Percentiles rank a stretch among this genome's conserved stretches.
phyloP scores from a whole-genome alignment of 2,113 vertebrate species.

The Eptesicus fuscus region DNA sequence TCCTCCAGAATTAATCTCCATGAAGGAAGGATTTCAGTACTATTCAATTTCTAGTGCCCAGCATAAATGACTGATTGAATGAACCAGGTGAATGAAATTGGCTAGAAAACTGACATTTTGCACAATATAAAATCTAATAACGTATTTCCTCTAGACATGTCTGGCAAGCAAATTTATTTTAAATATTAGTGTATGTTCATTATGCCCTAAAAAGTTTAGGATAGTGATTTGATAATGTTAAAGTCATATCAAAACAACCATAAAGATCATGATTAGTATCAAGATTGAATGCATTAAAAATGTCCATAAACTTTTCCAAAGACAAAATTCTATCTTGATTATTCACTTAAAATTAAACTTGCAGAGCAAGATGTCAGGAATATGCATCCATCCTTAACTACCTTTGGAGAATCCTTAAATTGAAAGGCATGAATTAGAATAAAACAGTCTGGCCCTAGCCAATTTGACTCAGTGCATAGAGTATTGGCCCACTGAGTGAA shows the following conservation, averaged over 20 bases:
- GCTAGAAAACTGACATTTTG: slow-evolving; percentile 1
- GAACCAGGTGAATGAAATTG: neutral
- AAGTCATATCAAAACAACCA: slow-evolving; percentile 23
- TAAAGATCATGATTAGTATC: neutral
- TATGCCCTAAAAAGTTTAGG: neutral
- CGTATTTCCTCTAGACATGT: neutral
- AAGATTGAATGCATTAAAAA: neutral
- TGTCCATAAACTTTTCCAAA: neutral
- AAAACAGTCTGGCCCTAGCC: neutral
- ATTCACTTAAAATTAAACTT: neutral
- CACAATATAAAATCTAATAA: neutral
- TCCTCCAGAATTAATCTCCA: slow-evolving; percentile 18
- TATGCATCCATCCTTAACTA: neutral
- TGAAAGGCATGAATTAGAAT: neutral
- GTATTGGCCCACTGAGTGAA: too few relatives aligned
- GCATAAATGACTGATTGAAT: neutral
- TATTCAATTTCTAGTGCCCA: neutral
- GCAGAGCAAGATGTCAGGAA: neutral
- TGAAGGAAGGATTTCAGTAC: neutral
- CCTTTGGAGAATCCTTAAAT: slow-evolving; percentile 17
- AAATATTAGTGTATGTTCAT: slow-evolving; percentile 7
- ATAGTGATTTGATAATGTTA: slow-evolving; percentile 1
- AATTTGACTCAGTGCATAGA: too few relatives aligned
- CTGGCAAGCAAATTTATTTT: slow-evolving; percentile 32
- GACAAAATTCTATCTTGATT: neutral